phyloP scores from a whole-genome alignment of 2,797 vertebrate genomes.

The Artibeus jamaicensis region DNA sequence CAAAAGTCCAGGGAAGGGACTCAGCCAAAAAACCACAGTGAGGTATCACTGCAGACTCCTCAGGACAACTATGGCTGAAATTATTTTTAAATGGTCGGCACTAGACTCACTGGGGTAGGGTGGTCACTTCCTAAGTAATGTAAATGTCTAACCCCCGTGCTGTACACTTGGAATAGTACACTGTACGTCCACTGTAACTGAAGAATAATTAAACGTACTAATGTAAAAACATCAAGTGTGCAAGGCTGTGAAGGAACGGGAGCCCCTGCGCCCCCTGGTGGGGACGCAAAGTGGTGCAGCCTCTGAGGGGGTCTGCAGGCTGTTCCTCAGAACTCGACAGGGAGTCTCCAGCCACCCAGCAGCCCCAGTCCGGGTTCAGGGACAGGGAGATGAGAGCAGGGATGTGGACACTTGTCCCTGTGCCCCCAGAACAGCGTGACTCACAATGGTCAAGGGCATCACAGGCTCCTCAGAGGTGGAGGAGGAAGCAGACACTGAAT shows the following conservation, averaged over 20 bases:
- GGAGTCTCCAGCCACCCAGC: too few relatives aligned
- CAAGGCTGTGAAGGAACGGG: not conserved
- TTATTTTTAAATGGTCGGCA: not conserved
- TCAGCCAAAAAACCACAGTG: not conserved
- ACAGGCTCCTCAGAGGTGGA: too few relatives aligned
- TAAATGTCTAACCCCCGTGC: not conserved
- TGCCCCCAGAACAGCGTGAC: too few relatives aligned
- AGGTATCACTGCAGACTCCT: rapidly evolving
- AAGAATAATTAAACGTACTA: too few relatives aligned
- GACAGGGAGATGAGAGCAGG: too few relatives aligned
- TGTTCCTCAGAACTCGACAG: not conserved
- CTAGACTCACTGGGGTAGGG: not conserved
- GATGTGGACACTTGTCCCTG: too few relatives aligned
- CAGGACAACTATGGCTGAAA: rapidly evolving
- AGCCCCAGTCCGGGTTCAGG: too few relatives aligned
- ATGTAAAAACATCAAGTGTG: not conserved
- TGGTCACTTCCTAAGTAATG: not conserved
- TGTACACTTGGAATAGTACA: not conserved
- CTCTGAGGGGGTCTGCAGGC: not conserved
- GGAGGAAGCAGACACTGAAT: too few relatives aligned
- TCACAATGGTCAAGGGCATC: too few relatives aligned
- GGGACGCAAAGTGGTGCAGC: not conserved
- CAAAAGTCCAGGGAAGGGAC: not conserved
- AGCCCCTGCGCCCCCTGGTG: not conserved
- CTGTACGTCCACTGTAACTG: too few relatives aligned